Conservation (phyloP, 2,888 invertebrate genomes). For the Podabrus alpinus region DNA sequence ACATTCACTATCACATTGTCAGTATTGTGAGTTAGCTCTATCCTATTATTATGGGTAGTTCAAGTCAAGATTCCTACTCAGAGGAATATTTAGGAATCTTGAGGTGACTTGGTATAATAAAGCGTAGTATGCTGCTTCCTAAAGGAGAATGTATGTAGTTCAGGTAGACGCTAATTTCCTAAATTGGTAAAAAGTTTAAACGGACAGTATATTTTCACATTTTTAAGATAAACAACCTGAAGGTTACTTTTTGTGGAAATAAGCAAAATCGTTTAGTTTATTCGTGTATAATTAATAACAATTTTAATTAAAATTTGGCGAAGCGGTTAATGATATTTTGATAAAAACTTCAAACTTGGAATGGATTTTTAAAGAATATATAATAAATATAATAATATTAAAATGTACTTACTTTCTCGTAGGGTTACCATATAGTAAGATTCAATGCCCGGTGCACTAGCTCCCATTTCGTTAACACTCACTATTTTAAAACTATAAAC, state of each 20-base stretch:
- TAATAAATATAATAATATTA: slow-evolving; percentile 3
- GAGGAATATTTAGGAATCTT: not conserved
- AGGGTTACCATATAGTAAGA: slow-evolving; percentile 76
- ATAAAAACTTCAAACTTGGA: not conserved
- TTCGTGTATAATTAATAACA: slow-evolving; percentile 17
- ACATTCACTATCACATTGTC: not conserved
- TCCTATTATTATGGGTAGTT: not conserved
- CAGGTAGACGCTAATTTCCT: not conserved
- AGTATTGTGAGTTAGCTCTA: not conserved
- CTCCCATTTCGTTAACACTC: slow-evolving; percentile 73
- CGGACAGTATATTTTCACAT: not conserved
- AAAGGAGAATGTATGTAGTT: not conserved
- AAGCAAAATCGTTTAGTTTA: slow-evolving; percentile 13
- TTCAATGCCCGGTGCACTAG: slow-evolving; percentile 69
- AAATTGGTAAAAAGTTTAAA: not conserved
- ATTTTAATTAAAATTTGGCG: slow-evolving; percentile 33
- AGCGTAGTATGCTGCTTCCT: not conserved
- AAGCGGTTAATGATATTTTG: slow-evolving; percentile 24
- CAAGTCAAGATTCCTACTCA: not conserved
- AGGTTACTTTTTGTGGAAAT: not conserved
- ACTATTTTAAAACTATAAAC: slow-evolving; percentile 75
- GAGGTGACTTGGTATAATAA: not conserved
- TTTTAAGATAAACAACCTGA: not conserved
- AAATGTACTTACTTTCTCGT: slow-evolving; percentile 66
- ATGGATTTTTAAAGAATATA: not conserved